Evolutionary conservation across 2,797 vertebrate genomes (phyloP).

Genomic region (Anolis apletophallus): DNA sequence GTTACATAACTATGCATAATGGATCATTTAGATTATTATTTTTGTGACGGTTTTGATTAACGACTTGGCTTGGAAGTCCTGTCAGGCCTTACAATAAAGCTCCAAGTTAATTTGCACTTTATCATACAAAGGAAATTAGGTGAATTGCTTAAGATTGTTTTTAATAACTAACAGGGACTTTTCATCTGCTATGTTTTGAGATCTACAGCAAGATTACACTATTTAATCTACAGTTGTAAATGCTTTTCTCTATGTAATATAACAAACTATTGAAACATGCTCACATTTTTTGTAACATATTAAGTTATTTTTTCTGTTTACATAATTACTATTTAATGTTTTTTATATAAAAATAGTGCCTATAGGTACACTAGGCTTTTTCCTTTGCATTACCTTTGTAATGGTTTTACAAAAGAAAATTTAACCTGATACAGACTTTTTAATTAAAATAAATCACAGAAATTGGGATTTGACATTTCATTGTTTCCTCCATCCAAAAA

Average conservation of each 20-base stretch:
- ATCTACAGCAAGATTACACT: constrained; percentile 36
- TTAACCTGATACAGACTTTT: background rate
- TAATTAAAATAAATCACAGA: background rate
- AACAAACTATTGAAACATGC: constrained; percentile 16
- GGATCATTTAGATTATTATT: constrained; percentile 45
- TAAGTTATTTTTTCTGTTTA: constrained; percentile 11
- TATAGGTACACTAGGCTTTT: background rate
- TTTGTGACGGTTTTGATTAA: constrained; percentile 53
- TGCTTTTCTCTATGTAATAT: constrained; percentile 2
- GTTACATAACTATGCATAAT: constrained; percentile 26
- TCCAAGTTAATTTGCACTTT: constrained; percentile 50
- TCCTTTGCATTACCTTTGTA: background rate
- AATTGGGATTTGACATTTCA: background rate
- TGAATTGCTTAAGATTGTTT: constrained; percentile 60
- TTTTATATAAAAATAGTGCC: background rate
- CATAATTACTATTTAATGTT: background rate
- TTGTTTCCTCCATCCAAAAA: background rate
- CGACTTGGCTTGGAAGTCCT: constrained; percentile 40
- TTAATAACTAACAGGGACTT: constrained; percentile 37
- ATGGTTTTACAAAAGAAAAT: background rate
- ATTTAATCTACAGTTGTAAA: constrained; percentile 34
- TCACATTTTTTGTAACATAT: constrained; percentile 34
- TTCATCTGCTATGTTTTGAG: constrained; percentile 57
- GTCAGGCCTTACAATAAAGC: constrained; percentile 44
- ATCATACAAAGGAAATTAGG: constrained; percentile 59